These are phyloP conservation scores for Orchestes rusci DNA, from an alignment of 2,888 invertebrate genomes.

Conservation along the genomic window DNA sequence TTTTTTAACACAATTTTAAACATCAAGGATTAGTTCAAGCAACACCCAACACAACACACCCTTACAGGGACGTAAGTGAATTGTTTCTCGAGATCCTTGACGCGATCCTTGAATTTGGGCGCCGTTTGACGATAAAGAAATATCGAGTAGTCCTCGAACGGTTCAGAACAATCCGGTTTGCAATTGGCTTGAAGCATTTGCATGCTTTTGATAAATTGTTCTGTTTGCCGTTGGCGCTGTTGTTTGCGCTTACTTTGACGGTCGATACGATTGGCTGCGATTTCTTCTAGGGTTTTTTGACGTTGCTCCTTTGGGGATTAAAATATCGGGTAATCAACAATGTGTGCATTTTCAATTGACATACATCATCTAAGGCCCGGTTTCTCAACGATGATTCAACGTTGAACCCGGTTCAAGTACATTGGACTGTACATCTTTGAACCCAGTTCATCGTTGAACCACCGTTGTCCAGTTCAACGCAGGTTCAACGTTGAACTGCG, in stretches of 20 bases:
- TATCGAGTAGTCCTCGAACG: constrained; percentile 77
- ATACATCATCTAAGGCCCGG: too few relatives aligned
- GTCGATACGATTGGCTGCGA: constrained; percentile 59
- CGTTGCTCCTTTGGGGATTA: constrained; percentile 71
- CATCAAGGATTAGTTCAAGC: too few relatives aligned
- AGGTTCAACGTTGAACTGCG: too few relatives aligned
- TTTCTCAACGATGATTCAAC: too few relatives aligned
- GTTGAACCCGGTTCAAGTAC: too few relatives aligned
- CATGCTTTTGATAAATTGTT: constrained; percentile 78
- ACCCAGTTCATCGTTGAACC: too few relatives aligned
- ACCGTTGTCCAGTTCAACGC: too few relatives aligned
- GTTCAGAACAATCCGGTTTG: constrained; percentile 53
- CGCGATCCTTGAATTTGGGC: constrained; percentile 75
- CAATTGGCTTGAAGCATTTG: constrained; percentile 78
- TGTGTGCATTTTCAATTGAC: too few relatives aligned
- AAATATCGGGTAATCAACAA: too few relatives aligned
- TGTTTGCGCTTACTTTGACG: constrained; percentile 55
- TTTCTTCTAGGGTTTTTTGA: constrained; percentile 67
- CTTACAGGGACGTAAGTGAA: constrained; percentile 65
- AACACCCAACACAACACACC: constrained; percentile 10
- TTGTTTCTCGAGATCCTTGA: constrained; percentile 72
- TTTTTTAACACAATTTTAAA: too few relatives aligned
- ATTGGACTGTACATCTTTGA: too few relatives aligned
- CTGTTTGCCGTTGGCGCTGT: constrained; percentile 67
- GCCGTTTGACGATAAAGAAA: constrained; percentile 81